Conservation (phyloP, 1,140 invertebrate species). For the Potamilus streckersoni region DNA sequence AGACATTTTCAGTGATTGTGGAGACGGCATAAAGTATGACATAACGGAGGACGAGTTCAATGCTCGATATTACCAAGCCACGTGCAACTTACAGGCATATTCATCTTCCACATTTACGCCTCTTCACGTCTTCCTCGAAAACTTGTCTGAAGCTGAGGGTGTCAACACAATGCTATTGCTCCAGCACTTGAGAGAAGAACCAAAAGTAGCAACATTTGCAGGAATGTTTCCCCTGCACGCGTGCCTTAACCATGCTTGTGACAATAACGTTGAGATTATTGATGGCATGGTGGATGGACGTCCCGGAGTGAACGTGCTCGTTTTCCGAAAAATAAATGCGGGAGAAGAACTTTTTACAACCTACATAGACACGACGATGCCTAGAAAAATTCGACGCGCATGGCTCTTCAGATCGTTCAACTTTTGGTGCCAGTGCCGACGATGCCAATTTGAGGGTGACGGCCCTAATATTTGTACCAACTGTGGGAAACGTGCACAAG, state of each 20-base stretch:
- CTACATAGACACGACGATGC: constrained; percentile 58
- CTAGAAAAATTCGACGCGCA: constrained; percentile 50
- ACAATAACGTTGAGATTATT: constrained; percentile 59
- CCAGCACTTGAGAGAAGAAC: constrained; percentile 39
- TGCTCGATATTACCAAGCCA: constrained; percentile 58
- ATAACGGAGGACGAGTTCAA: constrained; percentile 57
- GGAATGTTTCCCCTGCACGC: constrained; percentile 62
- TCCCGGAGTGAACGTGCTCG: constrained; percentile 54
- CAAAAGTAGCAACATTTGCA: constrained; percentile 45
- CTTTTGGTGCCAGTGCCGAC: constrained; percentile 62
- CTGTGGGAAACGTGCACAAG: constrained; percentile 44
- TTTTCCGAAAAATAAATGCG: constrained; percentile 49
- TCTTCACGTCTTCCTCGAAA: constrained; percentile 52
- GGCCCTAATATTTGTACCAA: constrained; percentile 50
- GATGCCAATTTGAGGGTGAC: constrained; percentile 60
- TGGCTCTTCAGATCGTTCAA: constrained; percentile 63
- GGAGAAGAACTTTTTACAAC: constrained; percentile 57
- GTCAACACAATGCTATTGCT: constrained; percentile 33
- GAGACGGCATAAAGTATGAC: constrained; percentile 43
- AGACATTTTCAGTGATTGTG: constrained; percentile 48
- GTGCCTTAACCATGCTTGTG: constrained; percentile 61
- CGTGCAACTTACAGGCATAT: constrained; percentile 62
- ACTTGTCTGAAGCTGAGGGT: constrained; percentile 34
- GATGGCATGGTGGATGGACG: constrained; percentile 44
- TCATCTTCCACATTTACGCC: constrained; percentile 45